Conservation (phyloP, 2,797 vertebrate genomes). For the Diceros bicornis region DNA sequence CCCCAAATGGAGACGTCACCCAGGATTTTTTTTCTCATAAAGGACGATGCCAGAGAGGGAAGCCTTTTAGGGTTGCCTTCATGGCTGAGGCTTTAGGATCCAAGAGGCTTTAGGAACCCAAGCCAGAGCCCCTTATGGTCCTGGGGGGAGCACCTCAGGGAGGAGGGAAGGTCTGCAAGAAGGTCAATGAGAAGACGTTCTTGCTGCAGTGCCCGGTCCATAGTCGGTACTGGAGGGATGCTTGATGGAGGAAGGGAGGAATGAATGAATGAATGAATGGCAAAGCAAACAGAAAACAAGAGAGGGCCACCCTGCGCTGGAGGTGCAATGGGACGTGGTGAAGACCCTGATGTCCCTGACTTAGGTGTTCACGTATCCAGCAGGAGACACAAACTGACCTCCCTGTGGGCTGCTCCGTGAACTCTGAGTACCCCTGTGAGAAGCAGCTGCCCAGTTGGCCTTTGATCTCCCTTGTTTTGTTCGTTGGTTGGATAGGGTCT, state of each 20-base stretch:
- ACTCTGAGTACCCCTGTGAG: rapidly evolving
- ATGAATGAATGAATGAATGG: background rate
- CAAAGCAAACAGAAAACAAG: background rate
- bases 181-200: rapidly evolving
- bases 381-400: background rate
- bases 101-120: slow-evolving; percentile 80
- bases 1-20: slow-evolving; percentile 55
- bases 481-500: background rate
- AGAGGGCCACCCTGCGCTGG: rapidly evolving
- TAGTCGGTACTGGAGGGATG: rapidly evolving
- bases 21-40: slow-evolving; percentile 69
- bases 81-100: slow-evolving; percentile 59
- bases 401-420: rapidly evolving
- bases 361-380: rapidly evolving
- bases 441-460: rapidly evolving
- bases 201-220: rapidly evolving
- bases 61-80: too few species aligned
- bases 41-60: slow-evolving; percentile 65
- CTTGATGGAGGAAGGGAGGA: background rate
- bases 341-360: rapidly evolving
- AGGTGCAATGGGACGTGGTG: background rate
- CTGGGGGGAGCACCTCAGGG: background rate
- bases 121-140: slow-evolving; percentile 79
- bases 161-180: too few species aligned
- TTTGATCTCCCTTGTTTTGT: rapidly evolving